These are phyloP conservation scores for Acromyrmex heyeri DNA, from an alignment of 1,140 invertebrate species.

Conservation along the genomic window DNA sequence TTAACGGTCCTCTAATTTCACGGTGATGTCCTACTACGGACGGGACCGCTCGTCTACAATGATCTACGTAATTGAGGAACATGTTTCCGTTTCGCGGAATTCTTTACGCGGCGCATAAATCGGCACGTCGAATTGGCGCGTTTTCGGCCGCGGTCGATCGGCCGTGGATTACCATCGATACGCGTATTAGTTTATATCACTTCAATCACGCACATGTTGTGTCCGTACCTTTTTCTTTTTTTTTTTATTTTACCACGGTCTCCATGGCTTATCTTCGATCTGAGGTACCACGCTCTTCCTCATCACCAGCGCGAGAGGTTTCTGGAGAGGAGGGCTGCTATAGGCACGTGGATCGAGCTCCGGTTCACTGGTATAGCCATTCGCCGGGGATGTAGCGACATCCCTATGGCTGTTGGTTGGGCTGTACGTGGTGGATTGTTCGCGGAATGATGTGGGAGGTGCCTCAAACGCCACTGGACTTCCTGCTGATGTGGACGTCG, in stretches of 20 bases:
- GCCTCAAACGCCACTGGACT: slow-evolving; percentile 84
- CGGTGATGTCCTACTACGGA: not conserved
- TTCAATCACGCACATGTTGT: slow-evolving; percentile 40
- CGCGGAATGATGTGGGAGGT: slow-evolving; percentile 81
- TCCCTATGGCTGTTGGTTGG: slow-evolving; percentile 84
- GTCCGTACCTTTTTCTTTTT: not conserved
- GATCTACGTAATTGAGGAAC: slow-evolving; percentile 69
- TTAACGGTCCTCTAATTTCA: slow-evolving; percentile 38
- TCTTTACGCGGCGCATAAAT: slow-evolving; percentile 19
- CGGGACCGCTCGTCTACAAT: slow-evolving; percentile 35
- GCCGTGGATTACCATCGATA: slow-evolving; percentile 1
- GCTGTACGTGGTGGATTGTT: slow-evolving; percentile 84
- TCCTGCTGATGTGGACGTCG: slow-evolving; percentile 84
- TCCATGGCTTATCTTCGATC: slow-evolving; percentile 88
- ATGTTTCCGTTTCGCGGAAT: slow-evolving; percentile 61
- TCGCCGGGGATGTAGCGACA: slow-evolving; percentile 84
- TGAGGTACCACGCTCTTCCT: slow-evolving; percentile 87
- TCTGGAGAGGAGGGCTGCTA: slow-evolving; percentile 86
- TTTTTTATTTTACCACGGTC: slow-evolving; percentile 90
- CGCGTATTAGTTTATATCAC: slow-evolving; percentile 52
- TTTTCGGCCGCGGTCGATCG: slow-evolving; percentile 31
- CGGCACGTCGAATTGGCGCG: slow-evolving; percentile 22
- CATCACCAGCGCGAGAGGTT: slow-evolving; percentile 91
- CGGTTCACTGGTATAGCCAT: slow-evolving; percentile 83
- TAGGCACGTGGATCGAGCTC: slow-evolving; percentile 85